Conservation (phyloP, 2,113 vertebrate species). For the Scolopax mira region DNA sequence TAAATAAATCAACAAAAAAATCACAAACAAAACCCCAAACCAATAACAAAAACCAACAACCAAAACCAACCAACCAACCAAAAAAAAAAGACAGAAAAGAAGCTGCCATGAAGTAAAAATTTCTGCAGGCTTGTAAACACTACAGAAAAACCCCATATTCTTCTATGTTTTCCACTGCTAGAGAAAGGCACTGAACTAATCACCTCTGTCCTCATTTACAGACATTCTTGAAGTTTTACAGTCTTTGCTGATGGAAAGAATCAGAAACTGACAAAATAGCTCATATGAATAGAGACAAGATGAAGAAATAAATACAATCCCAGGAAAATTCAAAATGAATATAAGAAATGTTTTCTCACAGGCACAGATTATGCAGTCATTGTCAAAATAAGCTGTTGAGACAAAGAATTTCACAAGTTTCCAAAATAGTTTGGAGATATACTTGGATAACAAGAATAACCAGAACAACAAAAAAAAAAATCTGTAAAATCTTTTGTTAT, state of each 20-base stretch:
- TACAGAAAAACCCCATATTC: neutral
- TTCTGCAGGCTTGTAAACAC: neutral
- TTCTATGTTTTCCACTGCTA: neutral
- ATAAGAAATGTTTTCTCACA: neutral
- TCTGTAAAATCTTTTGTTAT: neutral
- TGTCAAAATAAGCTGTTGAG: neutral
- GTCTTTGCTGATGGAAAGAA: neutral
- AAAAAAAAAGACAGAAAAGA: neutral
- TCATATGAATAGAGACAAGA: neutral
- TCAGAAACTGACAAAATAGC: neutral
- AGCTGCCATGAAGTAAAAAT: neutral
- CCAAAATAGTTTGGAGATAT: neutral
- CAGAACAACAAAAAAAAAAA: neutral
- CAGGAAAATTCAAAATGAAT: neutral
- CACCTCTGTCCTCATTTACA: neutral
- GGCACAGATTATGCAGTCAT: neutral
- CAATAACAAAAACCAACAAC: neutral
- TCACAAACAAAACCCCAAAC: no score
- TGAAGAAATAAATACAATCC: neutral
- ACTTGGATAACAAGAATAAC: neutral
- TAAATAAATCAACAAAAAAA: neutral
- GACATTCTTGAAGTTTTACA: neutral
- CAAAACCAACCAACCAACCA: neutral
- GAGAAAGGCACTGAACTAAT: neutral
- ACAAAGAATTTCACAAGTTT: neutral